Base-by-base conservation (phyloP, 2,797 vertebrate genomes). In the Falco berigora region DNA sequence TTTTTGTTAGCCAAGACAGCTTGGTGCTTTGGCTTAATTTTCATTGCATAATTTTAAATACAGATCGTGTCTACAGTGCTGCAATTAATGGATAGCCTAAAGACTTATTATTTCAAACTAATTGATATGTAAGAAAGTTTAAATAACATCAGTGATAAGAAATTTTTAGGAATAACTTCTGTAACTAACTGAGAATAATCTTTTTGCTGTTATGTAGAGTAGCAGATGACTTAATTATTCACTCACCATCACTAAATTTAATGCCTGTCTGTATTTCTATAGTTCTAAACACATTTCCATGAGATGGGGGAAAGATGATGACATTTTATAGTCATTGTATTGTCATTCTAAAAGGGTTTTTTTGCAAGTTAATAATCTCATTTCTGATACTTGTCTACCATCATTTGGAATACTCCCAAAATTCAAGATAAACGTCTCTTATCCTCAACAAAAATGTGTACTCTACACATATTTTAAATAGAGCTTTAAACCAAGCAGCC, bases 81-180 rank as follows among this genome's bases (percentile, higher is more conserved):
- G 98, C 98, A 98, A 98, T 98, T 98, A 98, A 96, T 98, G 95
- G 98, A 98, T 98, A 98, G 98, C 98, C 98, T 98, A 98, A 98
- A 98, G 98, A 97, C 98, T 98, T 98, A 98, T 97, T 98, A 98
- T 98, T 98, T 98, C 97, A 96, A 98, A 98, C 97, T 98, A 98
- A 98, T 98, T 98, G 98, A 97, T 98, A 91, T 98, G 97, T 97
- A 97, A 97, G 96, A 96, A 97, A 97, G 97, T 97, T 98, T 98
- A 98, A 98, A 97, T 98, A 98, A 98, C 97, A 36, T 66, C 77
- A 95, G 92, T 47, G 96, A 81, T 95, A 96, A 80, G 78, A 94
- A 97, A 40, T 95, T 96, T 94, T 97, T 96, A 90, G 78, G 91
- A 97, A 90, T 90, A 95, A 96, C 95, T 96, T 97, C 89, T 88